Conservation (phyloP, 2,797 vertebrate species). For the Schizopygopsis malacanthus region DNA sequence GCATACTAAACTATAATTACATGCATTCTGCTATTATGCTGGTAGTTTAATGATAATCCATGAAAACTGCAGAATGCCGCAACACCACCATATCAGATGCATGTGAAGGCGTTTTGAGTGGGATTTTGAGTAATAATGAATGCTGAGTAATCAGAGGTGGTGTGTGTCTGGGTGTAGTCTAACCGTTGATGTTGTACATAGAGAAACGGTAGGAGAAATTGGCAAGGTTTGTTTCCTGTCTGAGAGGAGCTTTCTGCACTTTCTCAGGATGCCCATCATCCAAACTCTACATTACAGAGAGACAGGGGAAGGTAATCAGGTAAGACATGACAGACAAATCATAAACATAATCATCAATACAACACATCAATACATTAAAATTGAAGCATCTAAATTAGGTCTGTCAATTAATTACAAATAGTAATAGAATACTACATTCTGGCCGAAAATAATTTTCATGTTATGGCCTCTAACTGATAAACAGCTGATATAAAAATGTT, state of each 20-base stretch:
- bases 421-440: background rate
- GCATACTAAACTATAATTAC: background rate
- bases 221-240: slow-evolving; percentile 96
- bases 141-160: slow-evolving; percentile 16
- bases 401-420: background rate
- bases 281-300: slow-evolving; percentile 81
- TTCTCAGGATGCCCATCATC: slow-evolving; percentile 90
- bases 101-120: background rate
- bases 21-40: background rate
- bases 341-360: slow-evolving; percentile 13
- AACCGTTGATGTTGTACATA: slow-evolving; percentile 98
- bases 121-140: slow-evolving; percentile 54
- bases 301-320: slow-evolving; percentile 69
- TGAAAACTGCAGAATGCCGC: background rate
- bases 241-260: slow-evolving; percentile 91
- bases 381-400: background rate
- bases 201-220: slow-evolving; percentile 99
- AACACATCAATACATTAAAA: slow-evolving; percentile 50
- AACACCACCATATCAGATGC: background rate
- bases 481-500: background rate
- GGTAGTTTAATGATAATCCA: background rate
- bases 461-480: background rate
- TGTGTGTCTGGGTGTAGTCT: slow-evolving; percentile 64
- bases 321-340: slow-evolving; percentile 56
- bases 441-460: background rate